Evolutionary conservation across 2,888 invertebrate genomes (phyloP), one percentile per base, ranked within the genome.

Genomic region (Himalopsyche tibetana): DNA sequence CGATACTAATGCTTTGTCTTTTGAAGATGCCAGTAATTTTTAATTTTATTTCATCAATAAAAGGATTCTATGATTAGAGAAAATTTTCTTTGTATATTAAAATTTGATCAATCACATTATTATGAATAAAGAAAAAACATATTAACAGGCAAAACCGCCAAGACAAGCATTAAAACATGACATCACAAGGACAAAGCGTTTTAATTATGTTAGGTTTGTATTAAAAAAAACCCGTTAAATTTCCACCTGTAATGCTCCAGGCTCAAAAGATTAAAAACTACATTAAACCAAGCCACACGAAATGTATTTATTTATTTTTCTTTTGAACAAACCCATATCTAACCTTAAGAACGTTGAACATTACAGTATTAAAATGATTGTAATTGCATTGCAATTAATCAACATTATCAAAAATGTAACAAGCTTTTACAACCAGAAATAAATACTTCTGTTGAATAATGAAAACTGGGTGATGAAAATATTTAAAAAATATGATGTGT

Each of bases 91-190:
- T 15, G 8, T 63, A 12, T 74, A 74, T 28, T 69, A 36, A 69
- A 28, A 69, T 8, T 69, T 69, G 28, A 12, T 74, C 74, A 74
- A 36, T 15, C 36, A 74, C 74, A 36, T n/a, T 19, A 63, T 63
- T 19, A 63, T 63, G 9, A 74, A 63, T 17, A 63, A 4, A 63
- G 36, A 36, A 38, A 8, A 38, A 74, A 74, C 36, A 69, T 28
- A 69, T 69, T 69, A 69, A 69, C 15, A 36, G 74, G 36, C 38
- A 74, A 74, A 74, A 74, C 74, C 74, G 74, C 74, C 38, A 74
- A 36, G 36, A 6, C 74, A 74, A 74, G 74, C 74, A 36, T 74
- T 74, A 74, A 74, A 74, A 74, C 74, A 74, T 74, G 74, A 74
- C 28, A 74, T 38, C 74, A 36, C 74, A 74, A 12, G 9, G 74